phyloP scores from a whole-genome alignment of 1,140 invertebrate genomes.

The Leguminivora glycinivorella region DNA sequence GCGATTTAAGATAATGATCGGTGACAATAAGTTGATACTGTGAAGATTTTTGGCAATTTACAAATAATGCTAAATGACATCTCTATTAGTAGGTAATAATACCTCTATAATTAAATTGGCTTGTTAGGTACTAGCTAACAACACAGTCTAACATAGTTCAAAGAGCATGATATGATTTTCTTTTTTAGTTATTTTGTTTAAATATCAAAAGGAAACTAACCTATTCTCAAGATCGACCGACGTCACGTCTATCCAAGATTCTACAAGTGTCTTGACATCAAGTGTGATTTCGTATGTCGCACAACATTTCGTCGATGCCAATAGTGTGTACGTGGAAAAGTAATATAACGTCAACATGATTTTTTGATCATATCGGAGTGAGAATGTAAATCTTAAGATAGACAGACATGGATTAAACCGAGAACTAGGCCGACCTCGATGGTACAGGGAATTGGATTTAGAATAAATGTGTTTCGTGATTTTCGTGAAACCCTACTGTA shows the following conservation, averaged over 20 bases:
- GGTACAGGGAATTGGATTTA: background rate
- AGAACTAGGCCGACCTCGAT: background rate
- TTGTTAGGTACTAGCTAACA: background rate
- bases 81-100: too few relatives aligned
- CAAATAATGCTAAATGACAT: background rate
- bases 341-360: background rate
- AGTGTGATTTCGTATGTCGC: background rate
- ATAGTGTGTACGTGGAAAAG: background rate
- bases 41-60: background rate
- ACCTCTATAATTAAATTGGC: background rate
- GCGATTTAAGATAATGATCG: background rate
- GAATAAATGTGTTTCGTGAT: conserved; percentile 42
- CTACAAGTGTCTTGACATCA: background rate
- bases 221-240: background rate
- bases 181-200: background rate
- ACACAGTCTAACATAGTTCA: background rate
- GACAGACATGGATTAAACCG: background rate
- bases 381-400: conserved; percentile 2
- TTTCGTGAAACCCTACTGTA: conserved; percentile 45
- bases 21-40: background rate
- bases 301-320: background rate
- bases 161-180: background rate
- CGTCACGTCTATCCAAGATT: conserved; percentile 4
- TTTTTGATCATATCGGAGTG: background rate
- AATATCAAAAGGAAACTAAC: conserved; percentile 5